Percentiles rank a stretch among this genome's conserved stretches.
Evolutionary conservation across 1,140 invertebrate genomes (phyloP).

Genomic region (Oreohelix idahoensis): DNA sequence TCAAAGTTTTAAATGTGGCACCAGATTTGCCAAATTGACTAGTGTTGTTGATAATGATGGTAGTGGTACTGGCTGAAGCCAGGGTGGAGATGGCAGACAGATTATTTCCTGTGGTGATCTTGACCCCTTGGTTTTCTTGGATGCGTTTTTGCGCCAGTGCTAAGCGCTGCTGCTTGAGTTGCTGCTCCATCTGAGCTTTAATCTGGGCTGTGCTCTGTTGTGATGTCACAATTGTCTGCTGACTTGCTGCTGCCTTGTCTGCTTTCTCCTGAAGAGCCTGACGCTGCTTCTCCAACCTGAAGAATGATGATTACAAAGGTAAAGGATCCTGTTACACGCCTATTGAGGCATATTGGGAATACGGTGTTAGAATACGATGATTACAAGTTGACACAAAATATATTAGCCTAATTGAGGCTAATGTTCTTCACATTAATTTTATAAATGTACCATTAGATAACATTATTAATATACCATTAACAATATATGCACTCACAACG

Average conservation of each 20-base stretch:
- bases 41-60: conserved; percentile 55
- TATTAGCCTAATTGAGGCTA: no score
- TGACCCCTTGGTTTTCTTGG: conserved; percentile 65
- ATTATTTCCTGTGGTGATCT: conserved; percentile 43
- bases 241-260: conserved; percentile 44
- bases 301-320: conserved; percentile 2
- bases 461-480: no score
- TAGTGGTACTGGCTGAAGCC: conserved; percentile 43
- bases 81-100: conserved; percentile 42
- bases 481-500: no score
- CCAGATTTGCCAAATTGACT: conserved; percentile 30
- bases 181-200: conserved; percentile 92
- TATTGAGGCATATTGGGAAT: no score
- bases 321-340: no score
- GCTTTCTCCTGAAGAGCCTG: conserved; percentile 64
- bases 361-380: no score
- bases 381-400: no score
- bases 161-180: conserved; percentile 86
- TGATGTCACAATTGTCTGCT: conserved; percentile 7
- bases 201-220: conserved; percentile 81
- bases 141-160: conserved; percentile 89
- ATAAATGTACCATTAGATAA: no score
- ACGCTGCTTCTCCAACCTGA: conserved; percentile 68
- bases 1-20: conserved; percentile 48
- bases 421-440: no score